These are phyloP conservation scores for Erethizon dorsatum DNA, from an alignment of 2,797 vertebrate species.

Conservation along the genomic window DNA sequence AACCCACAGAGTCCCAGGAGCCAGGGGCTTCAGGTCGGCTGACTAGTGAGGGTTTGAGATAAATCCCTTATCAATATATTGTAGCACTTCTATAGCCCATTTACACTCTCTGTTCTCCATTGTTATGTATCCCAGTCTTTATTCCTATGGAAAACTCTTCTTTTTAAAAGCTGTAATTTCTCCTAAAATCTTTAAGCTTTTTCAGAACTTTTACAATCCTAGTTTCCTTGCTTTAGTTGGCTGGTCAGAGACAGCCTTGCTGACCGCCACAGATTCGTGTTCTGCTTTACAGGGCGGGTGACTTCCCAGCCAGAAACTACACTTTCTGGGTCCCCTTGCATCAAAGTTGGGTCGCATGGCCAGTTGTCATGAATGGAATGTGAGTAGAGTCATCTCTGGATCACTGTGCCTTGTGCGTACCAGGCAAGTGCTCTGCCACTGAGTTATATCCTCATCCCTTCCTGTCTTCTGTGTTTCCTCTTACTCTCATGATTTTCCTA, in stretches of 20 bases:
- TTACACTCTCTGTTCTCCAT: background rate
- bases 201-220: background rate
- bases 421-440: background rate
- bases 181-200: slow-evolving; percentile 19
- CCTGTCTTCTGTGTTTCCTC: background rate
- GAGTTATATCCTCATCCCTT: background rate
- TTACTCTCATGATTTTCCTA: background rate
- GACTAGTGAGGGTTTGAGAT: background rate
- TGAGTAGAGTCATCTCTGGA: background rate
- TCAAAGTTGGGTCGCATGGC: background rate
- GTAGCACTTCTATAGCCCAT: background rate
- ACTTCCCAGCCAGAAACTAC: background rate
- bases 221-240: background rate
- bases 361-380: background rate
- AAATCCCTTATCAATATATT: background rate
- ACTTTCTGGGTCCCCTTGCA: background rate
- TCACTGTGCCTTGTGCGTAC: background rate
- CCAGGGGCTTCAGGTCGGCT: background rate
- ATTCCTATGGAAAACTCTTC: background rate
- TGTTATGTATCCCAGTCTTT: background rate
- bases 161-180: slow-evolving; percentile 33
- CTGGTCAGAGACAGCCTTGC: background rate
- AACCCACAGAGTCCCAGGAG: background rate
- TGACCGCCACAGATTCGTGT: background rate
- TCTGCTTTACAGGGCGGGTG: background rate